Evolutionary conservation across 1,140 invertebrate genomes (phyloP), one percentile per base, ranked within the genome.

Genomic region (Aphaenogaster floridana): DNA sequence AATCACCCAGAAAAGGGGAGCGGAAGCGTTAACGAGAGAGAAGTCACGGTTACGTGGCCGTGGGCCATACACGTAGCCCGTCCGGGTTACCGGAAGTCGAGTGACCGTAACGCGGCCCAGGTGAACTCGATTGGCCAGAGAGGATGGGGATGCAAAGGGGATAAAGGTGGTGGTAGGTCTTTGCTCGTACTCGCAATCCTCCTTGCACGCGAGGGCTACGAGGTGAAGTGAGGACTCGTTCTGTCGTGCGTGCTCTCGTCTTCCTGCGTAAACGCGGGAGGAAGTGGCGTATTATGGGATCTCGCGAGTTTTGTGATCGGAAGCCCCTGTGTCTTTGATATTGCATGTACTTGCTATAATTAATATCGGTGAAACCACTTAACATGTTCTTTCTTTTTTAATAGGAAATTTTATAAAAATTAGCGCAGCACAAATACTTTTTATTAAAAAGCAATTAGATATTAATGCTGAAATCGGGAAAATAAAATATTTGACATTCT

Each of bases 21-120:
- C 93, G 93, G 93, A 94, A 94, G 91, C 84, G 88, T 89, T 86
- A 89, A 86, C 71, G 89, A 76, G 54, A 77, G 85, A 86, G 52
- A 87, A 90, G 91, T 92, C 90, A 90, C 90, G 88, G 90, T 69
- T 84, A 86, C 77, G 13, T 87, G 85, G 89, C 89, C 92, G 91
- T 86, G 92, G 91, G 91, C 92, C 92, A 91, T 87, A 61, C 64
- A 66, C 52, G 45, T 42, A 64, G 76, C 63, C n/a, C 63, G 66
- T 21, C 52, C 88, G 92, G 93, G 92, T 93, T 93, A 91, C 91
- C 93, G 93, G 93, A 94, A 93, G 91, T 93, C 88, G 91, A 93
- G 90, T 93, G 92, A 93, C 92, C 92, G 92, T 89, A 93, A 89
- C 90, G 89, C 69, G 74, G 77, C 85, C 87, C 87, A 88, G 85